phyloP scores from a whole-genome alignment of 2,797 vertebrate species.

The Setipinna tenuifilis region DNA sequence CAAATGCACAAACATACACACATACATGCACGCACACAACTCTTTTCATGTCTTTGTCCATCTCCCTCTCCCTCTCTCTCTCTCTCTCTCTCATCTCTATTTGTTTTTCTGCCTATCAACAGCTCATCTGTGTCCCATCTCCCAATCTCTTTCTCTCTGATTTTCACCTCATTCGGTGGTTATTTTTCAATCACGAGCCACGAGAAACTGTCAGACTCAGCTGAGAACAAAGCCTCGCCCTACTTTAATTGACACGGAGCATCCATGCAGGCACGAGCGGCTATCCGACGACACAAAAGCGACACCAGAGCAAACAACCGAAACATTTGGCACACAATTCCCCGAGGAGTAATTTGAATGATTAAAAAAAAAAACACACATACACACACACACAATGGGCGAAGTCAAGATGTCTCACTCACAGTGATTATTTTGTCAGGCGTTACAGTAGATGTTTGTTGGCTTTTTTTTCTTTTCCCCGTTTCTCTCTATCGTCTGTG shows the following conservation, averaged over 20 bases:
- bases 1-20: too few relatives aligned
- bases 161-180: not conserved
- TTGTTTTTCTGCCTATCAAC: not conserved
- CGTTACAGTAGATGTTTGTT: constrained; percentile 44
- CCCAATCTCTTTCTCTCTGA: not conserved
- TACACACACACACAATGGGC: constrained; percentile 48
- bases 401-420: constrained; percentile 54
- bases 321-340: not conserved
- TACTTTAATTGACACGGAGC: not conserved
- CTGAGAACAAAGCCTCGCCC: not conserved
- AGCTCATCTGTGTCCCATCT: not conserved
- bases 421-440: constrained; percentile 56
- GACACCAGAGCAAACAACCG: not conserved
- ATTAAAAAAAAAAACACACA: constrained; percentile 46
- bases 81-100: constrained; percentile 14
- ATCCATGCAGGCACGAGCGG: not conserved
- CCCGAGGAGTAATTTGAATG: constrained; percentile 43
- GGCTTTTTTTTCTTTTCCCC: not conserved
- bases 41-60: not conserved
- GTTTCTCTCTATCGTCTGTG: not conserved
- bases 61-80: constrained; percentile 35
- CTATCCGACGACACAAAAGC: not conserved
- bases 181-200: not conserved
- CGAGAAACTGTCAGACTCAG: not conserved
- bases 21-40: too few relatives aligned